Evolutionary conservation across 2,797 vertebrate species (phyloP), one percentile per base, ranked within the genome.

Genomic region (Acanthiza pusilla): DNA sequence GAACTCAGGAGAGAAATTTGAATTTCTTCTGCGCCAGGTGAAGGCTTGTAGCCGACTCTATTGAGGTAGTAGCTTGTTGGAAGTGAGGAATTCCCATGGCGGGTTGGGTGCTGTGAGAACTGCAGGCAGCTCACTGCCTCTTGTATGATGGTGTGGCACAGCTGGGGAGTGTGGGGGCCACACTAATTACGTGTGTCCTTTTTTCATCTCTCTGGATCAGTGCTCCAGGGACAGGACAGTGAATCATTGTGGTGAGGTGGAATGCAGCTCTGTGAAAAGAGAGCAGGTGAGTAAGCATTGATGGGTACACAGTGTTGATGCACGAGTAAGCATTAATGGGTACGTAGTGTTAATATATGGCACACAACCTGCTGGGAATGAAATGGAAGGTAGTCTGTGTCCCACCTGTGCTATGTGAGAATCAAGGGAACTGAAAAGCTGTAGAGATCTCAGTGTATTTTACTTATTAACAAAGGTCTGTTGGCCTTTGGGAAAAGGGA

Each of bases 91-190:
- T 40, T 91, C 36, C 43, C 1, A 4, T 2, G 6, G 47, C 58
- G 30, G 21, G 5, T 48, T 82, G 43, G 22, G 55, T 80, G 8
- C 30, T 22, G 57, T 71, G 29, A 57, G 53, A 70, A 87, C 53
- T 26, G 7, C 51, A 43, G 23, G 40, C 27, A 86, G 34, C 18
- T 50, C 11, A 5, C 14, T 75, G 32, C 13, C 15, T 57, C 27
- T 36, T 7, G 2, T 32, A 11, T 0, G 0, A 7, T 7, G 9
- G 26, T 13, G 62, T 36, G 30, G 13, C 65, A 63, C 23, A 77
- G 8, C 16, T 32, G n/a, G 48, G 32, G 5, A 63, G 6, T 8
- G 19, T 54, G 27, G 18, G 22, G 27, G 2, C 8, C 57, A 16
- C 1, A 0, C 13, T 71, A 77, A 36, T 85, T 40, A 22, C 0